Evolutionary conservation across 2,888 invertebrate genomes (phyloP).

Genomic region (Nemoura dubitans): DNA sequence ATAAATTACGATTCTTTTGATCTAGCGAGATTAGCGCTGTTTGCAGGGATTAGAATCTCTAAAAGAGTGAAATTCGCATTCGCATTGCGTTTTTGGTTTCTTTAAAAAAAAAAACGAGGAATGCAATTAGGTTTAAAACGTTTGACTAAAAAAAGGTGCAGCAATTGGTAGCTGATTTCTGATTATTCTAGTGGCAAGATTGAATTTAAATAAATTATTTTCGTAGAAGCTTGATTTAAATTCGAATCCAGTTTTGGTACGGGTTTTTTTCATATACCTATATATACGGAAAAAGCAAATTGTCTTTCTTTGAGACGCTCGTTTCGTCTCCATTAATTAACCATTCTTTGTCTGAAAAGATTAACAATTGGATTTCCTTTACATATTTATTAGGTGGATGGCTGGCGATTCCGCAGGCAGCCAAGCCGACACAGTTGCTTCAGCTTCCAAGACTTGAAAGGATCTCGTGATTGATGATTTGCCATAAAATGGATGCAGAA

Average conservation of each 20-base stretch:
- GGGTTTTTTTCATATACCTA: not conserved
- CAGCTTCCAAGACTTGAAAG: slow-evolving; percentile 17
- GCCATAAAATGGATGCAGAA: slow-evolving; percentile 32
- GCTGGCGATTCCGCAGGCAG: not conserved
- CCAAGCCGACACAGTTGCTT: slow-evolving; percentile 13
- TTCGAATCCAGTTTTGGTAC: not conserved
- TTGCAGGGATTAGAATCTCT: not conserved
- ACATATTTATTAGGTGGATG: slow-evolving; percentile 38
- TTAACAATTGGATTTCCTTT: slow-evolving; percentile 33
- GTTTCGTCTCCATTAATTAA: slow-evolving; percentile 39
- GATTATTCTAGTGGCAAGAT: slow-evolving; percentile 33
- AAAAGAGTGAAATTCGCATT: not conserved
- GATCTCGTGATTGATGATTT: slow-evolving; percentile 36
- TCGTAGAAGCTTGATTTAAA: not conserved
- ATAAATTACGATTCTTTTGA: slow-evolving; percentile 13
- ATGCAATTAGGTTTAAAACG: not conserved
- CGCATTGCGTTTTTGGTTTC: not conserved
- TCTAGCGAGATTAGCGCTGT: not conserved
- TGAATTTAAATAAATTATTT: slow-evolving; percentile 27
- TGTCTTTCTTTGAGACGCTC: slow-evolving; percentile 23
- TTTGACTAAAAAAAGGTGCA: not conserved
- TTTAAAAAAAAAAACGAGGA: not conserved
- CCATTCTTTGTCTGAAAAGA: slow-evolving; percentile 37
- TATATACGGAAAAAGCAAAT: slow-evolving; percentile 1
- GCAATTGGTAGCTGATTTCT: slow-evolving; percentile 4